phyloP scores from a whole-genome alignment of 2,888 invertebrate species.

The Harpagoxenus sublaevis region DNA sequence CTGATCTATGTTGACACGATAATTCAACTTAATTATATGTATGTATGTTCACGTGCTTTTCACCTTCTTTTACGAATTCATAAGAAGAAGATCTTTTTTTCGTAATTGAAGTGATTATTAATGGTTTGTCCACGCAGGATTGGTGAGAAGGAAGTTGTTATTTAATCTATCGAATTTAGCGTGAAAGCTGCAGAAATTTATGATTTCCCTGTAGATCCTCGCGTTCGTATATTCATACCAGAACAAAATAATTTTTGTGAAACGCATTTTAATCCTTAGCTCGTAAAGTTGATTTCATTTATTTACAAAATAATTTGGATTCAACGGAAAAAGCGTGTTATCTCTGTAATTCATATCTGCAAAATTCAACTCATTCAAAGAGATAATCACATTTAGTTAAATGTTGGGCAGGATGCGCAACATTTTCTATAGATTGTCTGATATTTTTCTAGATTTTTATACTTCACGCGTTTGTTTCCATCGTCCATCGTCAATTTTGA shows the following conservation, averaged over 20 bases:
- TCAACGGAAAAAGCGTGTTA: background rate
- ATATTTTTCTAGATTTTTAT: background rate
- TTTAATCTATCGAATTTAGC: background rate
- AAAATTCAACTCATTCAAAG: background rate
- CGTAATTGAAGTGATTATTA: background rate
- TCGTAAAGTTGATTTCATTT: background rate
- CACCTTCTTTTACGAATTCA: background rate
- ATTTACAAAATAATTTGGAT: background rate
- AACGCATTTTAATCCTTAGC: background rate
- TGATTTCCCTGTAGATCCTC: background rate
- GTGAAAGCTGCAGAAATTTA: background rate
- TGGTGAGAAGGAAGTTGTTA: background rate
- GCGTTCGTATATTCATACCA: background rate
- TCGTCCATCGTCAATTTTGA: background rate
- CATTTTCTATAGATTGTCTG: background rate
- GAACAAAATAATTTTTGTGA: background rate
- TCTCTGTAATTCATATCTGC: background rate
- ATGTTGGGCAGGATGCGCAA: background rate
- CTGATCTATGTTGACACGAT: background rate
- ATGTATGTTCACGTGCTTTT: background rate
- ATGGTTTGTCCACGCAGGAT: background rate
- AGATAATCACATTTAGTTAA: background rate
- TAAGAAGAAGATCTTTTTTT: background rate
- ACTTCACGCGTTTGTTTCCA: background rate
- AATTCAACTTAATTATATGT: background rate